A percentile compares a stretch with the other conserved stretches of the same genome.
Conservation (phyloP, 2,888 invertebrate species). For the Drosophila falleni region DNA sequence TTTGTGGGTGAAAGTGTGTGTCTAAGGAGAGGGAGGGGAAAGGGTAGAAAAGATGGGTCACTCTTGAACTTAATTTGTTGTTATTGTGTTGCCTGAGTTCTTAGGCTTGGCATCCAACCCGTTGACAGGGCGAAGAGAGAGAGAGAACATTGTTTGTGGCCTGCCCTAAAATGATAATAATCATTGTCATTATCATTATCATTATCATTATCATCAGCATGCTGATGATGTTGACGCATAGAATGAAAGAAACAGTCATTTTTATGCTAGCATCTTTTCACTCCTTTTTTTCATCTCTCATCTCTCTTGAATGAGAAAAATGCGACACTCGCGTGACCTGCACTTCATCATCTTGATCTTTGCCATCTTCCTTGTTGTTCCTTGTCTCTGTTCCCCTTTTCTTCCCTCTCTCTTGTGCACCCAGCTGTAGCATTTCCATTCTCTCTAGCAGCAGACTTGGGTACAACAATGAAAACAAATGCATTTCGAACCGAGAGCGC, state of each 20-base stretch:
- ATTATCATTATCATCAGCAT: neutral
- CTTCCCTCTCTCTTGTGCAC: slow-evolving; percentile 1
- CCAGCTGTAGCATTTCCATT: slow-evolving; percentile 10
- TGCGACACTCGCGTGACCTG: slow-evolving; percentile 69
- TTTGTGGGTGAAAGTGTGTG: slow-evolving; percentile 4
- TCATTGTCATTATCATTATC: slow-evolving; percentile 12
- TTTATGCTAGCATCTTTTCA: slow-evolving; percentile 25
- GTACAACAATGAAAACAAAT: slow-evolving; percentile 76
- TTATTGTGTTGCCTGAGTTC: slow-evolving; percentile 27
- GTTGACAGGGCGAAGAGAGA: slow-evolving; percentile 22
- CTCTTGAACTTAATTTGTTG: slow-evolving; percentile 51
- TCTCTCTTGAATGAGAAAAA: slow-evolving; percentile 50
- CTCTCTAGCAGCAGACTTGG: slow-evolving; percentile 27
- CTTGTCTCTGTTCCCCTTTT: neutral
- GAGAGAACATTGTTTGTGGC: slow-evolving; percentile 20
- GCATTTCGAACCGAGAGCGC: slow-evolving; percentile 60
- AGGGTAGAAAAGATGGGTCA: neutral
- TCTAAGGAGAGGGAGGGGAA: neutral
- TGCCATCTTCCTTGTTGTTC: slow-evolving; percentile 20
- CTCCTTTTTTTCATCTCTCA: neutral
- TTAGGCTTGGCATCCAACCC: slow-evolving; percentile 19
- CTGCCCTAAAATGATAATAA: slow-evolving; percentile 8
- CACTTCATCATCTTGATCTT: slow-evolving; percentile 77
- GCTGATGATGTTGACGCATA: slow-evolving; percentile 31
- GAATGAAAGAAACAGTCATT: slow-evolving; percentile 41